phyloP scores from a whole-genome alignment of 2,797 vertebrate genomes.

The Xenentodon cancila region DNA sequence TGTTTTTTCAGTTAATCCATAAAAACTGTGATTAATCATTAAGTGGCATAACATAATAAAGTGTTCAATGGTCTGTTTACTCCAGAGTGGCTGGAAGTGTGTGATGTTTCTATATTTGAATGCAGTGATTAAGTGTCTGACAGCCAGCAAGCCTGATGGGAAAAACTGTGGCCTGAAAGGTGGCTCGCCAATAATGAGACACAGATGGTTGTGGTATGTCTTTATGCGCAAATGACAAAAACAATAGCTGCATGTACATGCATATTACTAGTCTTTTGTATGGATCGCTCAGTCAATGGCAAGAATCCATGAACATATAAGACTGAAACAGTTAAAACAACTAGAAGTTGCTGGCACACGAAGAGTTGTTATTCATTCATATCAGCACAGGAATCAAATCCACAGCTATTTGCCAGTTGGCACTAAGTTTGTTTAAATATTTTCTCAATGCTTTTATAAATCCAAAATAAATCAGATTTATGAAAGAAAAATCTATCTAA shows the following conservation, averaged over 20 bases:
- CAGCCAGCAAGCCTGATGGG: slow-evolving; percentile 36
- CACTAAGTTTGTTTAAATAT: no score
- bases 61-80: slow-evolving; percentile 3
- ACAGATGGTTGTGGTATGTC: slow-evolving; percentile 54
- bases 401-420: no score
- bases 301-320: no score
- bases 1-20: no score
- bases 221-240: slow-evolving; percentile 13
- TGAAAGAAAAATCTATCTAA: no score
- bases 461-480: no score
- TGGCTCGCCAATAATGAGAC: slow-evolving; percentile 56
- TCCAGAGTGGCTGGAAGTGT: slow-evolving; percentile 13
- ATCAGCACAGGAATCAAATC: no score
- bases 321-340: no score
- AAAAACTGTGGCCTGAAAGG: slow-evolving; percentile 54
- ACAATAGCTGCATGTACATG: neutral
- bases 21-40: neutral
- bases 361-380: no score
- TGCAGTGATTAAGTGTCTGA: slow-evolving; percentile 49
- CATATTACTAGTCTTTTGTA: neutral
- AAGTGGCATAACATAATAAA: slow-evolving; percentile 30
- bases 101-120: slow-evolving; percentile 25
- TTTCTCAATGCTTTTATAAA: no score
- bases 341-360: no score
- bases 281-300: no score